Conservation (phyloP, 2,888 invertebrate genomes). For the Griposia aprilina region DNA sequence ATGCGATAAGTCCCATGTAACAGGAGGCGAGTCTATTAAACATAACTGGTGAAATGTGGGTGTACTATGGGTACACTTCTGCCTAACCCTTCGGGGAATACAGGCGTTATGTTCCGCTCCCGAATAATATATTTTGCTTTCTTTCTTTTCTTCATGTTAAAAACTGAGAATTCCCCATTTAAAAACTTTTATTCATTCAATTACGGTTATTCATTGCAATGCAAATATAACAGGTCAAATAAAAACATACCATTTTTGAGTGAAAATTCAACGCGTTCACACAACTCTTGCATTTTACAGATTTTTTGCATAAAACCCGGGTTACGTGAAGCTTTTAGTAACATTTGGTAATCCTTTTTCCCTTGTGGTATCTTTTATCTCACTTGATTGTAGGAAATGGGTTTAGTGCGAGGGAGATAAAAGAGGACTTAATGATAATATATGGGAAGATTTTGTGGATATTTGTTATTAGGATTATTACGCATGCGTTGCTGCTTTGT, state of each 20-base stretch:
- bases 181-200: slow-evolving; percentile 11
- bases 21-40: too few species aligned
- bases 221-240: slow-evolving; percentile 29
- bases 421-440: slow-evolving; percentile 42
- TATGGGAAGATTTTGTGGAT: slow-evolving; percentile 47
- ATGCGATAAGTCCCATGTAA: too few species aligned
- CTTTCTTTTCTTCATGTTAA: not conserved
- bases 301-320: slow-evolving; percentile 38
- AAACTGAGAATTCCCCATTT: not conserved
- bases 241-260: slow-evolving; percentile 27
- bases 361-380: slow-evolving; percentile 38
- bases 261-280: slow-evolving; percentile 16
- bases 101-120: too few species aligned
- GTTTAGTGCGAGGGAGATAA: slow-evolving; percentile 27
- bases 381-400: slow-evolving; percentile 35
- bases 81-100: too few species aligned
- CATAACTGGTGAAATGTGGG: too few species aligned
- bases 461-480: slow-evolving; percentile 54
- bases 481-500: slow-evolving; percentile 9
- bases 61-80: too few species aligned
- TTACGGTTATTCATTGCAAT: slow-evolving; percentile 26
- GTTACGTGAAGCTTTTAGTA: slow-evolving; percentile 44
- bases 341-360: slow-evolving; percentile 37
- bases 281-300: slow-evolving; percentile 44
- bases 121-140: too few species aligned